A percentile compares a stretch with the other conserved stretches of the same genome.
phyloP scores from a whole-genome alignment of 2,888 invertebrate species.

The Aleiodes leptofemur region DNA sequence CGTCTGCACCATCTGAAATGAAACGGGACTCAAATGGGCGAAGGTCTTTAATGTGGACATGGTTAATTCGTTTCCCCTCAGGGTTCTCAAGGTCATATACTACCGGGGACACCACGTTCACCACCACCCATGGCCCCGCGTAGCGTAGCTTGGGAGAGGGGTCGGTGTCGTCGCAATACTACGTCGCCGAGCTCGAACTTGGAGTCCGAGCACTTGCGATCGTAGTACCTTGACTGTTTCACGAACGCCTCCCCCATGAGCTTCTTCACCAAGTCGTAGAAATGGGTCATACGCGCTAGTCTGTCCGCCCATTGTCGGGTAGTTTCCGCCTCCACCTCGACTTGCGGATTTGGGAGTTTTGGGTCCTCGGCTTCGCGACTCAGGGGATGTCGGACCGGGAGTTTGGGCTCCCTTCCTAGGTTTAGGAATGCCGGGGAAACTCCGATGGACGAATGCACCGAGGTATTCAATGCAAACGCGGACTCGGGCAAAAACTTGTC shows the following conservation, averaged over 20 bases:
- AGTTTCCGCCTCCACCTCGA: too few relatives aligned
- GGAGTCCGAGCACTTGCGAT: background rate
- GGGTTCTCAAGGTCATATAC: slow-evolving; percentile 14
- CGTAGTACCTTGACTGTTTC: background rate
- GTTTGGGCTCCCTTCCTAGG: background rate
- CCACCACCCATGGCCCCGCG: background rate
- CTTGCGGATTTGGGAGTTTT: background rate
- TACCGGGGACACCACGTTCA: slow-evolving; percentile 6
- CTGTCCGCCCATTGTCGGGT: background rate
- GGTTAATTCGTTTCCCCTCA: background rate
- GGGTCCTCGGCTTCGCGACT: too few relatives aligned
- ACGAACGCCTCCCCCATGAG: background rate
- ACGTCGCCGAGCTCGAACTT: background rate
- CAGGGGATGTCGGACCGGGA: background rate
- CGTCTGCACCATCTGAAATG: too few relatives aligned
- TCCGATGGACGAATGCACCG: slow-evolving; percentile 45
- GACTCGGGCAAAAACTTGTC: slow-evolving; percentile 53
- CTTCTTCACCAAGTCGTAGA: background rate
- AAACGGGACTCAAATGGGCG: background rate
- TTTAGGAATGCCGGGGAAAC: background rate
- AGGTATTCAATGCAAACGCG: slow-evolving; percentile 54
- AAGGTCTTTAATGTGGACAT: background rate
- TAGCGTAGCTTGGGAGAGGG: background rate
- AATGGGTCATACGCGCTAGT: background rate
- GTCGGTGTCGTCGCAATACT: background rate